Conservation (phyloP, 2,113 vertebrate genomes). For the Gasterosteus nipponicus region DNA sequence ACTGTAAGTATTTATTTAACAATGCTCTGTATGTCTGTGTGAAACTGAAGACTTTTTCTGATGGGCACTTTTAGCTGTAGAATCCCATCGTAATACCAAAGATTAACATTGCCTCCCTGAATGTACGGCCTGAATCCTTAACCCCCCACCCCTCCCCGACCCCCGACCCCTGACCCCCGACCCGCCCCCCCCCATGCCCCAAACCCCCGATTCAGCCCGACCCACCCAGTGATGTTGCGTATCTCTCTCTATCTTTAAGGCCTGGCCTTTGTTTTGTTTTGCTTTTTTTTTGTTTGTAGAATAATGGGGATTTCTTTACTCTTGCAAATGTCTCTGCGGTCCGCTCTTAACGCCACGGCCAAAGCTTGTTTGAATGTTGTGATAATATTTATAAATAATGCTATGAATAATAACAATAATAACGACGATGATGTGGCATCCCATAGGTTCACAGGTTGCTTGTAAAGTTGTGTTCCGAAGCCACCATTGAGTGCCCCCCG, state of each 20-base stretch:
- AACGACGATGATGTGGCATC: conserved; percentile 63
- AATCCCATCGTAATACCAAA: conserved; percentile 86
- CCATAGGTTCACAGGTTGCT: conserved; percentile 72
- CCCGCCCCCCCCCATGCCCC: conserved; percentile 14
- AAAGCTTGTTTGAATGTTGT: conserved; percentile 82
- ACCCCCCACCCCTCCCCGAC: conserved; percentile 42
- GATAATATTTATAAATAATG: conserved; percentile 72
- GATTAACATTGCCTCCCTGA: conserved; percentile 85
- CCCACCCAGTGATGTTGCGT: conserved; percentile 71
- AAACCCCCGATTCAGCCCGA: conserved; percentile 24
- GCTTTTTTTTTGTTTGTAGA: conserved; percentile 54
- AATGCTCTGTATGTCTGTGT: conserved; percentile 81
- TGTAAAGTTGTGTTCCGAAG: conserved; percentile 68
- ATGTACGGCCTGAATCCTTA: conserved; percentile 79
- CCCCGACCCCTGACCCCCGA: conserved; percentile 15
- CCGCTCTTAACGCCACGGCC: conserved; percentile 73
- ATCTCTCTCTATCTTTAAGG: conserved; percentile 70
- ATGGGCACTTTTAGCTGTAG: conserved; percentile 84
- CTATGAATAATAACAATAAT: conserved; percentile 59
- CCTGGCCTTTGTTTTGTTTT: conserved; percentile 58
- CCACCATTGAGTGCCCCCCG: conserved; percentile 30
- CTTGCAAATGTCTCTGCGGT: conserved; percentile 77
- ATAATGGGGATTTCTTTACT: conserved; percentile 74
- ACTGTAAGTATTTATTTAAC: conserved; percentile 85
- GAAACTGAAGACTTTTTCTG: conserved; percentile 80